Evolutionary conservation across 2,888 invertebrate species (phyloP).

Genomic region (Agrotis clavis): DNA sequence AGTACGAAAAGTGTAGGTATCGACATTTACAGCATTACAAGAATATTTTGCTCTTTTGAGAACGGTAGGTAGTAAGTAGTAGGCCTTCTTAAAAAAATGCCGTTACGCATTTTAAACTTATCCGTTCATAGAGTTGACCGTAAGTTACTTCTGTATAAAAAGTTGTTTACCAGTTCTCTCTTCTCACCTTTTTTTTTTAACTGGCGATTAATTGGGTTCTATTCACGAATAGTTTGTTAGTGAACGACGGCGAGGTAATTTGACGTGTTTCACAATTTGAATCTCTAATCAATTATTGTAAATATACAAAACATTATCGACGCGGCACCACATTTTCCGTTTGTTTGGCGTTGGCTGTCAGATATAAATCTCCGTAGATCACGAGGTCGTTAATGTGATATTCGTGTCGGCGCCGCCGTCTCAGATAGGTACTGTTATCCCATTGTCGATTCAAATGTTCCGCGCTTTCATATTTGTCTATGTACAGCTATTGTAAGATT

Average conservation of each 20-base stretch:
- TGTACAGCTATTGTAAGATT: conserved; percentile 80
- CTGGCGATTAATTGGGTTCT: background rate
- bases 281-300: conserved; percentile 50
- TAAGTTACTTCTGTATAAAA: conserved; percentile 62
- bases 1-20: background rate
- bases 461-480: conserved; percentile 87
- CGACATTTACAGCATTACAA: background rate
- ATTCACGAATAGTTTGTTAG: conserved; percentile 21
- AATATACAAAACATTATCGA: conserved; percentile 57
- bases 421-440: conserved; percentile 86
- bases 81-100: conserved; percentile 18
- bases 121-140: conserved; percentile 52
- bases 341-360: conserved; percentile 78
- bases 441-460: conserved; percentile 88
- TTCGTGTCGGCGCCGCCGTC: conserved; percentile 89
- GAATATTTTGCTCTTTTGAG: background rate
- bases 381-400: conserved; percentile 90
- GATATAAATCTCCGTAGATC: conserved; percentile 89
- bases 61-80: background rate
- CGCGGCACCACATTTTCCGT: conserved; percentile 56
- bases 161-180: conserved; percentile 66
- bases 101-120: conserved; percentile 51
- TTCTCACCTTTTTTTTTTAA: conserved; percentile 18
- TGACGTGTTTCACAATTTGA: conserved; percentile 16
- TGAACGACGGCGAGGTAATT: conserved; percentile 14